phyloP scores from a whole-genome alignment of 2,888 invertebrate species.

The Cryptophagus acutangulus region DNA sequence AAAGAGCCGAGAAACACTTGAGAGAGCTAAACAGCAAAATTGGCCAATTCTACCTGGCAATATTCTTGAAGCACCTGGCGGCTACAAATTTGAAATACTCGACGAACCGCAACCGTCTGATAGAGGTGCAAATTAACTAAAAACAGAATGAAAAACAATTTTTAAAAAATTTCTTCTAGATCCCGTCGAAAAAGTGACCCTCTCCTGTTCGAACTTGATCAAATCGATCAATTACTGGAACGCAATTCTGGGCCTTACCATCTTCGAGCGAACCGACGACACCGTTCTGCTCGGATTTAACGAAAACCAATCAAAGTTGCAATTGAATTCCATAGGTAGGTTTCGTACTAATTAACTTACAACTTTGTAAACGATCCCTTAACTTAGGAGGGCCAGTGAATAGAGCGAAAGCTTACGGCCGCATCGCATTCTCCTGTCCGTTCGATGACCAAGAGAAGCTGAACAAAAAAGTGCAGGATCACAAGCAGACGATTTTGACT shows the following conservation, averaged over 20 bases:
- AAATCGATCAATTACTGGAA: slow-evolving; percentile 82
- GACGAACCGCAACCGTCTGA: slow-evolving; percentile 64
- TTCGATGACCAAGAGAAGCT: slow-evolving; percentile 69
- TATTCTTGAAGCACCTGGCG: slow-evolving; percentile 81
- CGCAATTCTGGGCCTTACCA: slow-evolving; percentile 66
- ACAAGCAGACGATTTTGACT: slow-evolving; percentile 73
- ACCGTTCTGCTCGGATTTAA: slow-evolving; percentile 66
- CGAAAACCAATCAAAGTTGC: slow-evolving; percentile 69
- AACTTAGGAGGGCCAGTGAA: slow-evolving; percentile 60
- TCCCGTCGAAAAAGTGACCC: slow-evolving; percentile 73
- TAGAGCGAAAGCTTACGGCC: slow-evolving; percentile 86
- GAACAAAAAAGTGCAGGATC: slow-evolving; percentile 65
- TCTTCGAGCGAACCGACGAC: slow-evolving; percentile 60
- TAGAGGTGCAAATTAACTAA: slow-evolving; percentile 55
- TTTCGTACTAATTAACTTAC: too few relatives aligned
- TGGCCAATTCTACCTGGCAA: slow-evolving; percentile 68
- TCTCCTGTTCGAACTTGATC: slow-evolving; percentile 72
- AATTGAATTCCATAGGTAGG: slow-evolving; percentile 69
- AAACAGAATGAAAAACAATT: background rate
- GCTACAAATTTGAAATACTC: slow-evolving; percentile 79
- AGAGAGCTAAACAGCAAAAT: slow-evolving; percentile 63
- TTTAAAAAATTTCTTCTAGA: slow-evolving; percentile 51
- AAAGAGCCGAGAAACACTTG: slow-evolving; percentile 69
- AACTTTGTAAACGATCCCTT: too few relatives aligned
- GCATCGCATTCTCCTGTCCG: slow-evolving; percentile 92